A percentile compares a stretch with the other conserved stretches of the same genome.
Evolutionary conservation across 2,113 vertebrate species (phyloP).

Genomic region (Gnathonemus longibarbis): DNA sequence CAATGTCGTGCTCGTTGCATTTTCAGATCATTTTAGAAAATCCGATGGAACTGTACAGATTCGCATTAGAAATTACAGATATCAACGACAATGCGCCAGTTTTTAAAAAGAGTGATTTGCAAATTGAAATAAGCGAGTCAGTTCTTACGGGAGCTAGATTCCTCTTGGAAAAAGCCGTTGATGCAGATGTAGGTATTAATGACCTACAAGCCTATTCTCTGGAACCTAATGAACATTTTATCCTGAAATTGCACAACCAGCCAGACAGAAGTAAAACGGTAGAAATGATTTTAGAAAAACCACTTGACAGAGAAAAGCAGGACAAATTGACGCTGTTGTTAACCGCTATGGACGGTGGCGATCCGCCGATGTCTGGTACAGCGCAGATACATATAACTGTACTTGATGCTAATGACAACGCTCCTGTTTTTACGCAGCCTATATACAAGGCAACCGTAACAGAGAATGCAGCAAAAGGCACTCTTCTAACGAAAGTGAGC

Average conservation of each 20-base stretch:
- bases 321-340: neutral
- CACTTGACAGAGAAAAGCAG: neutral
- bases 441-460: neutral
- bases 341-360: neutral
- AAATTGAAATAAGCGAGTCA: neutral
- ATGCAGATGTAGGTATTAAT: neutral
- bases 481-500: neutral
- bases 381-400: neutral
- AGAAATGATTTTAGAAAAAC: neutral
- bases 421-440: neutral
- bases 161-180: neutral
- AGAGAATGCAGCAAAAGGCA: neutral
- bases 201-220: neutral
- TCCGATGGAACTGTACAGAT: neutral
- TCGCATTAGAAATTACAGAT: neutral
- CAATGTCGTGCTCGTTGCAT: neutral
- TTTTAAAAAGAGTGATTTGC: fast-evolving
- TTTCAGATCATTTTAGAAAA: neutral
- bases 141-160: neutral
- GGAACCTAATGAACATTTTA: neutral
- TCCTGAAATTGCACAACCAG: neutral
- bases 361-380: neutral
- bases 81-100: neutral
- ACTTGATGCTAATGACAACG: neutral
- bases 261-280: neutral